phyloP scores from a whole-genome alignment of 2,797 vertebrate species.

The Microchirus variegatus region DNA sequence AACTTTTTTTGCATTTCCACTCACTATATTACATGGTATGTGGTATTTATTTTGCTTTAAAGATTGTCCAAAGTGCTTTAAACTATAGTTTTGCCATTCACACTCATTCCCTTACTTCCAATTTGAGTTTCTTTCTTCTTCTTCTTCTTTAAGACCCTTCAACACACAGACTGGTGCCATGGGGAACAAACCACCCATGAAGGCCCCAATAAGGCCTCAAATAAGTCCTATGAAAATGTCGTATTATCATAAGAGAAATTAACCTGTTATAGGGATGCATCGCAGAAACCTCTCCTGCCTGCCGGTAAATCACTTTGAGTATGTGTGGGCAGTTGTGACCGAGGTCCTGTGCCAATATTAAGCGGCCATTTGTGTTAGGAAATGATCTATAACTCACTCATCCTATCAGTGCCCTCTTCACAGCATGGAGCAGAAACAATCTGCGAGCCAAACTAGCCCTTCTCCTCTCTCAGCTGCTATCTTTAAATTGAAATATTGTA shows the following conservation, averaged over 20 bases:
- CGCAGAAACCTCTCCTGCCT: not conserved
- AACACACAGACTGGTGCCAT: too few species aligned
- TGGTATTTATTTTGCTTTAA: too few species aligned
- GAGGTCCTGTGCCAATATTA: conserved; percentile 25
- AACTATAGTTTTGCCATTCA: too few species aligned
- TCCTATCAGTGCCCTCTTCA: conserved; percentile 47
- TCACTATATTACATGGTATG: too few species aligned
- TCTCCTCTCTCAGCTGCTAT: conserved; percentile 40
- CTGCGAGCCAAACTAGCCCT: conserved; percentile 44
- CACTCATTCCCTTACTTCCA: too few species aligned
- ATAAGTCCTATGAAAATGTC: not conserved
- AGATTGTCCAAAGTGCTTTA: too few species aligned
- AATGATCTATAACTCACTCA: conserved; percentile 43
- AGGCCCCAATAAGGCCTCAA: too few species aligned
- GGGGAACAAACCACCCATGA: too few species aligned
- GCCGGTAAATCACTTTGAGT: conserved; percentile 16
- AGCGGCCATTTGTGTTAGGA: conserved; percentile 47
- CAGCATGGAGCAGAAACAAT: conserved; percentile 53
- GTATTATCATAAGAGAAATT: not conserved
- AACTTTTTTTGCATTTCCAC: too few species aligned
- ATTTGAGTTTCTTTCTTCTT: too few species aligned
- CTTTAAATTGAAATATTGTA: conserved; percentile 78
- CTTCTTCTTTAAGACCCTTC: too few species aligned
- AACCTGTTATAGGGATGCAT: not conserved
- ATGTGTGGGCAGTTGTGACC: conserved; percentile 4